A percentile compares a stretch with the other conserved stretches of the same genome.
These are phyloP conservation scores for Tenrec ecaudatus DNA, from an alignment of 2,113 vertebrate genomes.

Conservation along the genomic window DNA sequence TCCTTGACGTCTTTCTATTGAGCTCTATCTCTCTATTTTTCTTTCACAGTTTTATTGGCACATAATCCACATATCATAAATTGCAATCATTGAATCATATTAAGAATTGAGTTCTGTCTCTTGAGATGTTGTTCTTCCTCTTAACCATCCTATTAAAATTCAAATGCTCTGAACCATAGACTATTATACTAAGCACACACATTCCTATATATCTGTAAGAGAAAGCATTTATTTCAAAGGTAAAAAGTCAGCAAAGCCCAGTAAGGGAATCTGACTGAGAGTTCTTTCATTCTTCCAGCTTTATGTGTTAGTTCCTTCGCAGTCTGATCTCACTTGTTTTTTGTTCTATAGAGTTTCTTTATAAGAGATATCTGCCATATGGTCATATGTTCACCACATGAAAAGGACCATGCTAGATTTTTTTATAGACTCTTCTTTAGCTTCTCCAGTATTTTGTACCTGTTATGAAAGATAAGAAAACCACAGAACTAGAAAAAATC, in stretches of 20 bases:
- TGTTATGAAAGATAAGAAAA: conserved; percentile 26
- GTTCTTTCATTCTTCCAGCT: neutral
- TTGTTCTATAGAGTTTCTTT: neutral
- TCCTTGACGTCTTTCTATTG: neutral
- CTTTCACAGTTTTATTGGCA: no score
- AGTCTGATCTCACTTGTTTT: conserved; percentile 20
- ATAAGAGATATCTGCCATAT: neutral
- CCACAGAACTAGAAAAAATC: conserved; percentile 32
- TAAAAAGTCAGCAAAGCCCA: conserved; percentile 6
- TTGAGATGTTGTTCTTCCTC: neutral
- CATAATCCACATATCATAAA: no score
- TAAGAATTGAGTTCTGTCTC: conserved; percentile 2
- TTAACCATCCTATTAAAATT: conserved; percentile 40
- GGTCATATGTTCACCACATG: neutral
- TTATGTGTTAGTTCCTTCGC: neutral
- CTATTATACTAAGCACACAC: neutral
- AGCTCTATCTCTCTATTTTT: no score
- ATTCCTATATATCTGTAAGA: conserved; percentile 12
- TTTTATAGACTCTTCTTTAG: conserved; percentile 12
- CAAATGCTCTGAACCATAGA: neutral
- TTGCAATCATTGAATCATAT: no score
- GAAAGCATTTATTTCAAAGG: conserved; percentile 37
- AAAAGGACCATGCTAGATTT: conserved; percentile 21
- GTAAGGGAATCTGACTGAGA: conserved; percentile 6
- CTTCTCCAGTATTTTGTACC: conserved; percentile 22